Percentiles rank a stretch among this genome's conserved stretches.
These are phyloP conservation scores for Leptestheria dahalacensis DNA, from an alignment of 1,140 invertebrate genomes.

Conservation along the genomic window DNA sequence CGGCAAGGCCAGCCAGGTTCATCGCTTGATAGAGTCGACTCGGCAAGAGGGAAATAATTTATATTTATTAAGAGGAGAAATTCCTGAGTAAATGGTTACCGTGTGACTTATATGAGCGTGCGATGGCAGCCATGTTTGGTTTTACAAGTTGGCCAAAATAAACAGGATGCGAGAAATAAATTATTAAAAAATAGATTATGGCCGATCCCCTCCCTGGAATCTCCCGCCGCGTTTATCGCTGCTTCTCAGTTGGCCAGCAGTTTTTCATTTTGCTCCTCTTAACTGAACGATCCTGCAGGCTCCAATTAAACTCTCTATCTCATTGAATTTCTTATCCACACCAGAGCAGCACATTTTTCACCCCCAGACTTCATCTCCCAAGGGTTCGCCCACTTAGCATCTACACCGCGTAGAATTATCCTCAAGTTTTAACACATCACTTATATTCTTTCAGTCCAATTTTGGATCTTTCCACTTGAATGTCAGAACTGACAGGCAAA, in stretches of 20 bases:
- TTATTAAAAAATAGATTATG: neutral
- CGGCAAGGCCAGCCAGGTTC: too few relatives aligned
- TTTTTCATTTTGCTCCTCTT: neutral
- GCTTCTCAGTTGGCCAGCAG: neutral
- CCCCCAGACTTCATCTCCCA: neutral
- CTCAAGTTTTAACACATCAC: too few relatives aligned
- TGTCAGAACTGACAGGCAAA: too few relatives aligned
- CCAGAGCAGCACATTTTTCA: neutral
- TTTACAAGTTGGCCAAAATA: neutral
- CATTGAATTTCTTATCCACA: neutral
- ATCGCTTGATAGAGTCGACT: neutral
- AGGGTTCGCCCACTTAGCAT: neutral
- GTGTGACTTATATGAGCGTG: neutral
- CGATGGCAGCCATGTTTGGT: neutral
- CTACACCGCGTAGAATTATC: neutral
- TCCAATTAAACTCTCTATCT: neutral
- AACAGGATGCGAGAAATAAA: neutral
- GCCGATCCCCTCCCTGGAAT: neutral
- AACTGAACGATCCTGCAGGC: neutral
- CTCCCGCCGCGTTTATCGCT: neutral
- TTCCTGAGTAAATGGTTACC: neutral
- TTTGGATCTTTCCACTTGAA: too few relatives aligned
- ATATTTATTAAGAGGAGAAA: neutral
- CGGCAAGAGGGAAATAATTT: neutral
- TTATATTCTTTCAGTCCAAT: too few relatives aligned